phyloP scores from a whole-genome alignment of 2,797 vertebrate species.

The Sebastes aleutianus region DNA sequence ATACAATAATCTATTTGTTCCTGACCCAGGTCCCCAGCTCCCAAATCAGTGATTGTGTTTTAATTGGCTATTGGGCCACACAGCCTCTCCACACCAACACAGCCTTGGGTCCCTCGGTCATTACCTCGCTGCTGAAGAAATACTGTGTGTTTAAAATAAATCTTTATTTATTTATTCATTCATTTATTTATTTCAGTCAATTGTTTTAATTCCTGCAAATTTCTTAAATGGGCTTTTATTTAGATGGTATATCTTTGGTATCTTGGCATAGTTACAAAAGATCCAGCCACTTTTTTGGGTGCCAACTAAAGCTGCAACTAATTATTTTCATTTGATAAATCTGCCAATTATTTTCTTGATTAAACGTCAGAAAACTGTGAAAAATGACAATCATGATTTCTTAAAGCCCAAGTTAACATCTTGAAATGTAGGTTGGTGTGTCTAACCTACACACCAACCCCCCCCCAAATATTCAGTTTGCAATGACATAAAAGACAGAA shows the following conservation, averaged over 20 bases:
- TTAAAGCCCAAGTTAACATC: neutral
- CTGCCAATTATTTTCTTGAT: neutral
- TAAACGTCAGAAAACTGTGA: neutral
- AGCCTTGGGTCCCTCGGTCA: constrained; percentile 9
- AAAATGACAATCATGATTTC: neutral
- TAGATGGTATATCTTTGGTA: neutral
- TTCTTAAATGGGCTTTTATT: neutral
- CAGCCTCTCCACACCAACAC: constrained; percentile 3
- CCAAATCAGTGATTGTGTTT: constrained; percentile 47
- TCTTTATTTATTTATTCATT: neutral
- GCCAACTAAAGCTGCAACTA: neutral
- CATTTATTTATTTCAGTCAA: neutral
- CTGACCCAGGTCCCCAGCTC: constrained; percentile 17
- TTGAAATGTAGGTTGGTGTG: neutral
- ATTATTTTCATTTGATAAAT: neutral
- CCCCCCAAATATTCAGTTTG: neutral
- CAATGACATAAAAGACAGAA: neutral
- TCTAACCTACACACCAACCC: neutral
- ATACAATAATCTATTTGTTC: constrained; percentile 22
- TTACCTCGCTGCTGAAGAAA: constrained; percentile 9
- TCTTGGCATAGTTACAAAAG: neutral
- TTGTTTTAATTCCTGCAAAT: neutral
- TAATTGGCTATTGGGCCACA: constrained; percentile 32
- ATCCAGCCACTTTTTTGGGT: neutral
- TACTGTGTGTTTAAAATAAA: neutral